Conservation (phyloP, 2,888 invertebrate species). For the Antheraea assamensis region DNA sequence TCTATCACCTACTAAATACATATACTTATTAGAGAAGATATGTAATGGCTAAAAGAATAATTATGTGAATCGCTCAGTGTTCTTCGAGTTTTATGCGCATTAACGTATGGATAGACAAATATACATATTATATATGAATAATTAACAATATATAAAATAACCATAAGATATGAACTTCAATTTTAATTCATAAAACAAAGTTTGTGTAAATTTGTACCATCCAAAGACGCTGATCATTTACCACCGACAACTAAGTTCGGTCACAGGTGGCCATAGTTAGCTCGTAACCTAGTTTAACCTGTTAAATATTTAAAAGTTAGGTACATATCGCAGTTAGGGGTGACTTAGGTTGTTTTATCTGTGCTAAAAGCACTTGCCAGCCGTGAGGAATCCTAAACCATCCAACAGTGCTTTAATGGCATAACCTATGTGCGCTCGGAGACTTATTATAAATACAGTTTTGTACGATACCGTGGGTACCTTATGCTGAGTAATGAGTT, state of each 20-base stretch:
- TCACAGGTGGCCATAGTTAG: slow-evolving; percentile 64
- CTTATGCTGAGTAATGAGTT: slow-evolving; percentile 13
- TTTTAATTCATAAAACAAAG: not conserved
- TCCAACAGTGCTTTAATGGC: slow-evolving; percentile 37
- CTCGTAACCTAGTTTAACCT: slow-evolving; percentile 57
- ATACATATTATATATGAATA: no score
- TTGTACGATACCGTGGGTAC: slow-evolving; percentile 24
- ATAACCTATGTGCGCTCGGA: slow-evolving; percentile 34
- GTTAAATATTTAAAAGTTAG: slow-evolving; percentile 62
- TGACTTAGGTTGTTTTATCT: slow-evolving; percentile 44
- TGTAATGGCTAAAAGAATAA: no score
- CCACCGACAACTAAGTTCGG: slow-evolving; percentile 18
- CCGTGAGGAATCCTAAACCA: slow-evolving; percentile 40
- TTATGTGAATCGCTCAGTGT: no score
- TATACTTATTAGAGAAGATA: no score
- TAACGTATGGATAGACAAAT: no score
- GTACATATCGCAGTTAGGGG: slow-evolving; percentile 48
- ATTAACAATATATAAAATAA: no score
- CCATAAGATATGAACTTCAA: no score
- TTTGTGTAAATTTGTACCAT: not conserved
- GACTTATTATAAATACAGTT: slow-evolving; percentile 33
- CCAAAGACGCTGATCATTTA: slow-evolving; percentile 12
- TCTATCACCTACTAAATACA: no score
- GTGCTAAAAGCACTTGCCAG: slow-evolving; percentile 46
- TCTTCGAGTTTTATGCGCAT: no score